Evolutionary conservation across 2,888 invertebrate species (phyloP), one percentile per base, ranked within the genome.

Genomic region (Antitype chi): DNA sequence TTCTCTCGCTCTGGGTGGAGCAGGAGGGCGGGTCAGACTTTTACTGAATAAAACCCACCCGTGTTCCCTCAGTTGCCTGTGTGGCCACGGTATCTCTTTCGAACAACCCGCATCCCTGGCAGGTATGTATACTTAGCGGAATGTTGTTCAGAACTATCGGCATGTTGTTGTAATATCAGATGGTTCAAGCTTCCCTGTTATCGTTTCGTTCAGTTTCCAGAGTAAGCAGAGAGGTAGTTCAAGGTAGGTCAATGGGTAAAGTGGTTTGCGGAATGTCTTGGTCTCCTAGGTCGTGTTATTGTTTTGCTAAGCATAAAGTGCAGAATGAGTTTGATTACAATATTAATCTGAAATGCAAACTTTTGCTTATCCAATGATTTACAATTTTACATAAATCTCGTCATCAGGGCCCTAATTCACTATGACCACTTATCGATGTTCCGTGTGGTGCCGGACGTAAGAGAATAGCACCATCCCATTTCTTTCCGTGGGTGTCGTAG

Each of bases 101-200:
- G n/a, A n/a, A n/a, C n/a, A n/a, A n/a, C n/a, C n/a, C n/a, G n/a
- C n/a, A n/a, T n/a, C n/a, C n/a, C n/a, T n/a, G n/a, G n/a, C n/a
- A n/a, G n/a, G n/a, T n/a, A n/a, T n/a, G n/a, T n/a, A n/a, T n/a
- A 67, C 60, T 75, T 43, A 57, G 59, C 7, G 0, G 15, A 49
- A 57, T 28, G 32, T 59, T 57, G 55, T 75, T 76, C 32, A 4
- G 15, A 84, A 78, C 70, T 80, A 67, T 60, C 32, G 28, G 25
- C 6, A 28, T 52, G 60, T 60, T 84, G 55, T 60, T 80, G 11
- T 66, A 47, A 62, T 47, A 84, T 66, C 55, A 59, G 55, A 73
- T 59, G 28, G 60, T 52, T 20, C 7, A 17, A 60, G 3, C 57
- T 70, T 63, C 32, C 25, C 66, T 82, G 82, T 82, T 77, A 70